phyloP scores from a whole-genome alignment of 2,888 invertebrate genomes.

The Apamea crenata region DNA sequence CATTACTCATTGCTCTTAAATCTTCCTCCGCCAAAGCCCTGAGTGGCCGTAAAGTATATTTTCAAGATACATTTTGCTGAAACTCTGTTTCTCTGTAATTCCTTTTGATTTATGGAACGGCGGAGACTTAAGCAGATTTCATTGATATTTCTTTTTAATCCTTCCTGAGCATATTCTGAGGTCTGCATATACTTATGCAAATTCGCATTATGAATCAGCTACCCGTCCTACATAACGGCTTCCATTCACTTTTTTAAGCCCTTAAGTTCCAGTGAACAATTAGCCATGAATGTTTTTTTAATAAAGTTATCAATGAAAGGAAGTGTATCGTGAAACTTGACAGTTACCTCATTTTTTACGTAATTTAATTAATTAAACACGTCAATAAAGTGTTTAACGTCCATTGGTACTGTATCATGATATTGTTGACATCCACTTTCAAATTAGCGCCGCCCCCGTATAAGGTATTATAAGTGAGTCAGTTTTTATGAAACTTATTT shows the following conservation, averaged over 20 bases:
- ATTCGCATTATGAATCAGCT: conserved; percentile 64
- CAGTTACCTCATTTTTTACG: conserved; percentile 63
- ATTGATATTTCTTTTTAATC: conserved; percentile 65
- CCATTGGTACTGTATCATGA: conserved; percentile 51
- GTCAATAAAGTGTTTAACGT: conserved; percentile 67
- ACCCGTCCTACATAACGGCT: conserved; percentile 45
- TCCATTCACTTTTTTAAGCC: conserved; percentile 64
- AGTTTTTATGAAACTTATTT: conserved; percentile 34
- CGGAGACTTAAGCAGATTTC: conserved; percentile 52
- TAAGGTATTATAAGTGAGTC: conserved; percentile 44
- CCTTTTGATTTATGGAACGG: conserved; percentile 54
- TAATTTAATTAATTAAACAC: conserved; percentile 62
- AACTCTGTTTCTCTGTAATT: conserved; percentile 41
- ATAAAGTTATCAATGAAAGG: conserved; percentile 73
- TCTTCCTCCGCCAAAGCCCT: conserved; percentile 20
- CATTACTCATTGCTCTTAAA: conserved; percentile 50
- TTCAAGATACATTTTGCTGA: conserved; percentile 47
- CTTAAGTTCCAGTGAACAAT: conserved; percentile 57
- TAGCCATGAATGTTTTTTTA: conserved; percentile 58
- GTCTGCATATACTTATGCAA: conserved; percentile 55
- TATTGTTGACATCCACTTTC: conserved; percentile 50
- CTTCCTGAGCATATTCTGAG: conserved; percentile 35
- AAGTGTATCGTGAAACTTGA: conserved; percentile 66
- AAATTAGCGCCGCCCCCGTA: conserved; percentile 57
- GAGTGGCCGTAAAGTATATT: conserved; percentile 45